Evolutionary conservation across 53 echinoderm and acorn worm genomes (phyloP).

Genomic region (Astropecten irregularis): DNA sequence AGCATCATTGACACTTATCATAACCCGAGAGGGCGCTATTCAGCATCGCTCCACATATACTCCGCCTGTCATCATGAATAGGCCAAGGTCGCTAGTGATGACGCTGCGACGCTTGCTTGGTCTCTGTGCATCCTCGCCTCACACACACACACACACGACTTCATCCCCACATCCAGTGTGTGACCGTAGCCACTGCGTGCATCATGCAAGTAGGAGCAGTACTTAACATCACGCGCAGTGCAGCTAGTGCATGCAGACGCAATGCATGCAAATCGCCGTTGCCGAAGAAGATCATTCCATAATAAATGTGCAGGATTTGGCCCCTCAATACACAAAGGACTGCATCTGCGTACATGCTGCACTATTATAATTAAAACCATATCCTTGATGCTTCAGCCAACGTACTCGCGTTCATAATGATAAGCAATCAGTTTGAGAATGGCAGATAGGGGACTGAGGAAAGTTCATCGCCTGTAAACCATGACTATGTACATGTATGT

Average conservation of each 20-base stretch:
- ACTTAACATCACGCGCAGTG: background rate
- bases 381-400: background rate
- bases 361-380: background rate
- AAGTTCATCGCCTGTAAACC: too few species aligned
- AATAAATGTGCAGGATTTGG: slow-evolving; percentile 22
- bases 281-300: background rate
- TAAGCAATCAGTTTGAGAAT: too few species aligned
- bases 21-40: slow-evolving; percentile 31
- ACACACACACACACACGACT: background rate
- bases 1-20: slow-evolving; percentile 9
- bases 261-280: too few species aligned
- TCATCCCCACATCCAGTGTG: background rate
- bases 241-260: background rate
- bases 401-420: too few species aligned
- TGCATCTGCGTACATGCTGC: background rate
- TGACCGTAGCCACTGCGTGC: too few species aligned
- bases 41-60: background rate
- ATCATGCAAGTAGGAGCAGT: background rate
- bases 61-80: background rate
- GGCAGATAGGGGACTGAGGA: too few species aligned
- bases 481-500: too few species aligned
- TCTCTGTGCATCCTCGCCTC: too few species aligned
- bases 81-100: slow-evolving; percentile 34
- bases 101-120: background rate
- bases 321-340: background rate